These are phyloP conservation scores for Podocnemis expansa DNA, from an alignment of 2,113 vertebrate species.

Conservation along the genomic window DNA sequence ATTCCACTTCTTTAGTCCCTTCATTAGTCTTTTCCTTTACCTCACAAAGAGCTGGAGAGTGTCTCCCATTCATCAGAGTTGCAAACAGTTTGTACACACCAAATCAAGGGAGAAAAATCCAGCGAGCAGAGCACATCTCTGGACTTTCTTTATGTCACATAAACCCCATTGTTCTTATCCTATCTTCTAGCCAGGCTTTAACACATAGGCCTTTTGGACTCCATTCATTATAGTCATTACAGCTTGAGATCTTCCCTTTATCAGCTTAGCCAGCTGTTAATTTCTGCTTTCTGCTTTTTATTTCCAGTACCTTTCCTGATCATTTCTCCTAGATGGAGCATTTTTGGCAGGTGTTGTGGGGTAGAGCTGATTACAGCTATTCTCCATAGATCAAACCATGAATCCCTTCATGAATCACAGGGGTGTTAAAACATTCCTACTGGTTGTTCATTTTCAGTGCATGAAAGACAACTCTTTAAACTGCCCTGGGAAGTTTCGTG, in stretches of 20 bases:
- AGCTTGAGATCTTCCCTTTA: neutral
- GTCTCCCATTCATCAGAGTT: neutral
- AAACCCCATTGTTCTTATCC: neutral
- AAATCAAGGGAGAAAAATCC: neutral
- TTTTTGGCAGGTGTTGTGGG: neutral
- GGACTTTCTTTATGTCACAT: neutral
- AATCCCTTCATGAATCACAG: accelerated
- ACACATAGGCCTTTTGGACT: neutral
- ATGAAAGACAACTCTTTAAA: neutral
- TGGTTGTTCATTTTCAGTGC: neutral
- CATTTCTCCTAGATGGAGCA: neutral
- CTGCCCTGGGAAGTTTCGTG: neutral
- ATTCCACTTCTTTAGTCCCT: neutral
- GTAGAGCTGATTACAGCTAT: neutral
- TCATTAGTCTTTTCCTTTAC: neutral
- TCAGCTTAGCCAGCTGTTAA: neutral
- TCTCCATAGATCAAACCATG: neutral
- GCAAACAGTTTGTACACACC: neutral
- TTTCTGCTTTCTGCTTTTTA: neutral
- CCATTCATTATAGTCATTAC: neutral
- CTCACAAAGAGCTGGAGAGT: neutral
- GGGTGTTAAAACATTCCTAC: neutral
- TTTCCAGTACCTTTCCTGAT: neutral
- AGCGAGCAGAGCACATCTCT: neutral
- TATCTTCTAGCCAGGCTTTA: neutral